Evolutionary conservation across 2,113 vertebrate genomes (phyloP).

Genomic region (Lichenostomus cassidix): DNA sequence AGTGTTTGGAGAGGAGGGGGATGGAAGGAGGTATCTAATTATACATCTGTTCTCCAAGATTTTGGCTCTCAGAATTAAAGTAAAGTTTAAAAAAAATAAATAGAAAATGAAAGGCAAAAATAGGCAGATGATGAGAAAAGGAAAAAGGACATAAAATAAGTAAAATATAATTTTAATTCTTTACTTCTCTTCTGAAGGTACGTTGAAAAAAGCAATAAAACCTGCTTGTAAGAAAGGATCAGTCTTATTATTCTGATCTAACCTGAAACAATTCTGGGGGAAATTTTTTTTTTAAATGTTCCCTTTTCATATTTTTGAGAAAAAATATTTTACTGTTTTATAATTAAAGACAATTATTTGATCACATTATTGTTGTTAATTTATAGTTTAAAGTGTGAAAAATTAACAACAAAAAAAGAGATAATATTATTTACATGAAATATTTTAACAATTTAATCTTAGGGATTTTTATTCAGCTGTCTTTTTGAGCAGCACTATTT

Average conservation of each 20-base stretch:
- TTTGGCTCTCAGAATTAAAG: neutral
- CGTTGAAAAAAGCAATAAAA: neutral
- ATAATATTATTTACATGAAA: neutral
- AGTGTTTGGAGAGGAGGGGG: neutral
- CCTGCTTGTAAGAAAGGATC: neutral
- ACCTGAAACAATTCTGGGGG: neutral
- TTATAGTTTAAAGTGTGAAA: neutral
- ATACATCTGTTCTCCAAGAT: neutral
- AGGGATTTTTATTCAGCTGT: neutral
- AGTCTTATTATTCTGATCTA: neutral
- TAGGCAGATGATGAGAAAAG: neutral
- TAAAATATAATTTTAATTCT: neutral
- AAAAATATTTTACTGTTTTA: neutral
- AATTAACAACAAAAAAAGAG: neutral
- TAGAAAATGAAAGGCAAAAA: neutral
- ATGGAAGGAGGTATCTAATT: neutral
- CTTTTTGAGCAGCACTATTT: neutral
- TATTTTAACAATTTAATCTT: neutral
- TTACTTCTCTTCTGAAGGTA: neutral
- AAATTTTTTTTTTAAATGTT: neutral
- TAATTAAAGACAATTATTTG: neutral
- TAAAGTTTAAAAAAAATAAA: neutral
- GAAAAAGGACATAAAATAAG: neutral
- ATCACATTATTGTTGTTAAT: neutral
- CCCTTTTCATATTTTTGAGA: neutral